phyloP scores from a whole-genome alignment of 2,888 invertebrate species.

The Cephalotes varians region DNA sequence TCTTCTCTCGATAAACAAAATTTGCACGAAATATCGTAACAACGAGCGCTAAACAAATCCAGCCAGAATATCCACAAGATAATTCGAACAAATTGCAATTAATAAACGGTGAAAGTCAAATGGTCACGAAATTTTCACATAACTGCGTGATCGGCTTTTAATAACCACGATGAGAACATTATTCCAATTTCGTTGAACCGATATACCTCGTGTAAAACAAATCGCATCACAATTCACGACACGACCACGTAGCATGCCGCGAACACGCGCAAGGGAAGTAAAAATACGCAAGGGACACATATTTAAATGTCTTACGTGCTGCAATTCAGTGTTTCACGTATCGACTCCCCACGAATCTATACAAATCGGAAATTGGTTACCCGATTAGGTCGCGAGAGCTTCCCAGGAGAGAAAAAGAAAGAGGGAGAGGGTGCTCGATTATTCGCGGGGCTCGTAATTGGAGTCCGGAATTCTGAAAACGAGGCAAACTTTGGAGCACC shows the following conservation, averaged over 20 bases:
- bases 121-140: background rate
- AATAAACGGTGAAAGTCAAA: background rate
- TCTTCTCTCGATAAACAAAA: background rate
- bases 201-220: background rate
- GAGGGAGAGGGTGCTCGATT: slow-evolving; percentile 59
- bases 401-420: slow-evolving; percentile 3
- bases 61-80: background rate
- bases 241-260: slow-evolving; percentile 41
- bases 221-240: slow-evolving; percentile 58
- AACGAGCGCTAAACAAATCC: background rate
- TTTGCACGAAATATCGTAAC: background rate
- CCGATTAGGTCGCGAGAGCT: slow-evolving; percentile 18
- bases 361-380: slow-evolving; percentile 71
- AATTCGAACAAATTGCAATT: background rate
- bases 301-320: slow-evolving; percentile 38
- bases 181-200: background rate
- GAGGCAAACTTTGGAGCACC: slow-evolving; percentile 58
- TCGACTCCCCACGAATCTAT: slow-evolving; percentile 69
- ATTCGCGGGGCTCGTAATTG: slow-evolving; percentile 74
- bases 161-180: background rate
- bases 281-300: slow-evolving; percentile 60
- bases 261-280: slow-evolving; percentile 73
- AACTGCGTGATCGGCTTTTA: background rate
- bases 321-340: slow-evolving; percentile 41
- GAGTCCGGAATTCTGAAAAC: slow-evolving; percentile 71